Percentiles rank a stretch among this genome's conserved stretches.
These are phyloP conservation scores for Erinaceus europaeus DNA, from an alignment of 2,113 vertebrate genomes.

Conservation along the genomic window DNA sequence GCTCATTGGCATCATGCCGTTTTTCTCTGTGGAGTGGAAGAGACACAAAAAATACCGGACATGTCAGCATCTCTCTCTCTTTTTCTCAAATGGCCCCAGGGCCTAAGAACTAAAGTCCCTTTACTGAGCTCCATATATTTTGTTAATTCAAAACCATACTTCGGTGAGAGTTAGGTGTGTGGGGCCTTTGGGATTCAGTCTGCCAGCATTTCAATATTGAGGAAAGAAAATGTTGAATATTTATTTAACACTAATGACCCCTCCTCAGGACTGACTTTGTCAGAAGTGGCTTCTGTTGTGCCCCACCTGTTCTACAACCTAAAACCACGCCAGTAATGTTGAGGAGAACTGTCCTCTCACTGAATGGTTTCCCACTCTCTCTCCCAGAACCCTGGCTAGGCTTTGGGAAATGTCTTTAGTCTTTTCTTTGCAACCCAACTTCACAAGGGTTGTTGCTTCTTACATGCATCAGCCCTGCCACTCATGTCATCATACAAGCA, in stretches of 20 bases:
- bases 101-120: conserved; percentile 25
- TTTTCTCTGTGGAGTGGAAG: neutral
- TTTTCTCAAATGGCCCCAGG: conserved; percentile 1
- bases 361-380: neutral
- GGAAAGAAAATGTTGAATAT: conserved; percentile 55
- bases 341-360: neutral
- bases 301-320: neutral
- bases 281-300: conserved; percentile 24
- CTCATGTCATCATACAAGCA: neutral
- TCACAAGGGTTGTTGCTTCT: conserved; percentile 48
- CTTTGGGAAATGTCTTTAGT: conserved; percentile 39
- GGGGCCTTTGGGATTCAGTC: conserved; percentile 24
- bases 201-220: conserved; percentile 48
- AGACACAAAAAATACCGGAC: neutral
- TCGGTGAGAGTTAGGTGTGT: conserved; percentile 32
- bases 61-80: neutral
- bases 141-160: conserved; percentile 61
- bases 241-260: conserved; percentile 63
- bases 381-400: conserved; percentile 47
- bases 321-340: neutral
- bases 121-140: conserved; percentile 26
- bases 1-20: neutral
- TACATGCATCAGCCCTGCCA: conserved; percentile 29
- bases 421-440: conserved; percentile 22
- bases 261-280: conserved; percentile 41